Evolutionary conservation across 2,113 vertebrate genomes (phyloP).

Genomic region (Tragelaphus strepsiceros): DNA sequence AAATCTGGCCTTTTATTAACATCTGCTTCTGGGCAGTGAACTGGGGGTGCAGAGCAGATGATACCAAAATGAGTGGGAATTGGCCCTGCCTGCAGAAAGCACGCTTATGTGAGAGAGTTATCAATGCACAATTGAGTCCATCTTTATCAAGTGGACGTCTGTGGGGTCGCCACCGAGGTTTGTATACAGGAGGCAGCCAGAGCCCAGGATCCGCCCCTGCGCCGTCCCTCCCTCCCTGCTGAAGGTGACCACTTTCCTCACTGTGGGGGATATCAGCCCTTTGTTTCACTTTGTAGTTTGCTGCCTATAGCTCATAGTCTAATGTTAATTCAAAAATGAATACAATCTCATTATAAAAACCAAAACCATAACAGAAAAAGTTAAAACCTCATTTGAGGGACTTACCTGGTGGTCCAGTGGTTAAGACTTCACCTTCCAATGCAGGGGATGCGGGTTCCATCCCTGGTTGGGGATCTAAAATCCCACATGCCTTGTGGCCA

Average conservation of each 20-base stretch:
- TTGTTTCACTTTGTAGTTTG: background rate
- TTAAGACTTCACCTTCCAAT: background rate
- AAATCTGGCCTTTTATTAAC: background rate
- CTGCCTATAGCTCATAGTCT: background rate
- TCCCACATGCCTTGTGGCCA: background rate
- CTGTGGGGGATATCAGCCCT: background rate
- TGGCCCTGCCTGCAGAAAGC: background rate
- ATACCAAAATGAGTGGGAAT: fast-evolving
- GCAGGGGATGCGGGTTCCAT: background rate
- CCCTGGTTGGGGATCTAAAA: background rate
- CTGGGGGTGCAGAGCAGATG: background rate
- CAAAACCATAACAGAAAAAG: background rate
- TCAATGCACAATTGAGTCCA: background rate
- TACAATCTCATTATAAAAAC: background rate
- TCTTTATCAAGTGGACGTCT: background rate
- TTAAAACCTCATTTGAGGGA: background rate
- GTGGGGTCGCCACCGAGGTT: background rate
- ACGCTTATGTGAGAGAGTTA: background rate
- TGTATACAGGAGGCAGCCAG: background rate
- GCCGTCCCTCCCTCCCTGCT: background rate
- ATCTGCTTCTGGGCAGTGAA: background rate
- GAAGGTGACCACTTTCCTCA: background rate
- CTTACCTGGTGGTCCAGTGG: background rate
- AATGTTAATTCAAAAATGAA: background rate
- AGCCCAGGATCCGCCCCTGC: background rate